Conservation (phyloP, 1,140 invertebrate genomes). For the Mercenaria mercenaria region DNA sequence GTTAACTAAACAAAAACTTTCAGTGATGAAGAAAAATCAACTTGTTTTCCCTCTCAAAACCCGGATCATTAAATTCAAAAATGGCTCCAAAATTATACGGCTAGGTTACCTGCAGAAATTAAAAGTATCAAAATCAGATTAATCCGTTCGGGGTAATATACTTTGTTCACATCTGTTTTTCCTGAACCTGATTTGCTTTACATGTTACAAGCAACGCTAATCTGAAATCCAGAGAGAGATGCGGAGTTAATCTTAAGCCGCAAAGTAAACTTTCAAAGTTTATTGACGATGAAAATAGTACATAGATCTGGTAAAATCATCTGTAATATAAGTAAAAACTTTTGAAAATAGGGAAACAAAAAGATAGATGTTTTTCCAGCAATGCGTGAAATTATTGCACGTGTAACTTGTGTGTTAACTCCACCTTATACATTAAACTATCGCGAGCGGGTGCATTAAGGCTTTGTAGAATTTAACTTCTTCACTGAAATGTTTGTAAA, state of each 20-base stretch:
- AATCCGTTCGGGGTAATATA: slow-evolving; percentile 32
- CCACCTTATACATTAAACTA: slow-evolving; percentile 9
- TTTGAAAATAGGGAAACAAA: slow-evolving; percentile 15
- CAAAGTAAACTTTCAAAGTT: neutral
- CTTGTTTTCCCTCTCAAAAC: neutral
- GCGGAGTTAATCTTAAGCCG: neutral
- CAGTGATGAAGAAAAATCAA: too few species aligned
- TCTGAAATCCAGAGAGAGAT: neutral
- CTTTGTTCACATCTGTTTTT: neutral
- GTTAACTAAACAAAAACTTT: too few species aligned
- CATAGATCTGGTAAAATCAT: slow-evolving; percentile 17
- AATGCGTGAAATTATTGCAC: slow-evolving; percentile 36
- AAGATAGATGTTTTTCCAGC: slow-evolving; percentile 24
- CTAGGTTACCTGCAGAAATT: slow-evolving; percentile 21
- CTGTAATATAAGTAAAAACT: slow-evolving; percentile 28
- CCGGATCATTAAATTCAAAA: neutral
- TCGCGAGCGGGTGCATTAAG: too few species aligned
- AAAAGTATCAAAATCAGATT: slow-evolving; percentile 23
- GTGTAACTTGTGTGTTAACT: neutral
- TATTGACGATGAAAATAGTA: slow-evolving; percentile 1
- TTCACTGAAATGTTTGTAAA: too few species aligned
- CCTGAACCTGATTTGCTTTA: neutral
- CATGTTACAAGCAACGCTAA: neutral
- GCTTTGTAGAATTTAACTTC: too few species aligned
- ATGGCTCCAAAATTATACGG: slow-evolving; percentile 33